Evolutionary conservation across 2,888 invertebrate species (phyloP).

Genomic region (Desoria tigrina): DNA sequence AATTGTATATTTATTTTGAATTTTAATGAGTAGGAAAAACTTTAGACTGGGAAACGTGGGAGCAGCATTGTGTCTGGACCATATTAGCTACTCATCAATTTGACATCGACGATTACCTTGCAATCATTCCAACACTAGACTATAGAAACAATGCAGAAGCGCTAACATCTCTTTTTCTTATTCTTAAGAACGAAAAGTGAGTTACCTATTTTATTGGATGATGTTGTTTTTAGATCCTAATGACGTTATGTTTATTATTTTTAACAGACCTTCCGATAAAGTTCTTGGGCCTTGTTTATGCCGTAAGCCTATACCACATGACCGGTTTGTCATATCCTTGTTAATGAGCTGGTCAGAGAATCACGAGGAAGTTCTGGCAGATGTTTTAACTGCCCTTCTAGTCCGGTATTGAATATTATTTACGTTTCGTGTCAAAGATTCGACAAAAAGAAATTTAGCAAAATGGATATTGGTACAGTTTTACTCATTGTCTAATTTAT

Average conservation of each 20-base stretch:
- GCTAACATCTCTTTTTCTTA: slow-evolving; percentile 80
- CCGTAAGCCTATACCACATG: slow-evolving; percentile 70
- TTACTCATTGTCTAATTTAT: background rate
- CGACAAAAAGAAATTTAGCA: background rate
- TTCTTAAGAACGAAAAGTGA: slow-evolving; percentile 86
- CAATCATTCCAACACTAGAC: slow-evolving; percentile 76
- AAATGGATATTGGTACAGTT: background rate
- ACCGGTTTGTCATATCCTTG: slow-evolving; percentile 86
- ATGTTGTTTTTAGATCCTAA: too few relatives aligned
- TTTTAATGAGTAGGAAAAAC: slow-evolving; percentile 62
- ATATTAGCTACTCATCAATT: slow-evolving; percentile 90
- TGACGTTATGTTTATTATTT: slow-evolving; percentile 16
- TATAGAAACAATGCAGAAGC: slow-evolving; percentile 89
- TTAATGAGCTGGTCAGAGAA: slow-evolving; percentile 92
- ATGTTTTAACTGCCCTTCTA: slow-evolving; percentile 58
- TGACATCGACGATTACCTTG: slow-evolving; percentile 83
- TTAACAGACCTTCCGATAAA: slow-evolving; percentile 74
- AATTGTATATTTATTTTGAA: slow-evolving; percentile 5
- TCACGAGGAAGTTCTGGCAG: slow-evolving; percentile 68
- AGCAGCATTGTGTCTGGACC: slow-evolving; percentile 97
- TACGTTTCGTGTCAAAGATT: background rate
- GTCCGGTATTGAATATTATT: slow-evolving; percentile 39
- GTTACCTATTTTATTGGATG: slow-evolving; percentile 48
- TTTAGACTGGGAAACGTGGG: slow-evolving; percentile 93
- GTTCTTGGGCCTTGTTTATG: slow-evolving; percentile 80